Evolutionary conservation across 1,140 invertebrate genomes (phyloP).

Genomic region (Planococcus citri): DNA sequence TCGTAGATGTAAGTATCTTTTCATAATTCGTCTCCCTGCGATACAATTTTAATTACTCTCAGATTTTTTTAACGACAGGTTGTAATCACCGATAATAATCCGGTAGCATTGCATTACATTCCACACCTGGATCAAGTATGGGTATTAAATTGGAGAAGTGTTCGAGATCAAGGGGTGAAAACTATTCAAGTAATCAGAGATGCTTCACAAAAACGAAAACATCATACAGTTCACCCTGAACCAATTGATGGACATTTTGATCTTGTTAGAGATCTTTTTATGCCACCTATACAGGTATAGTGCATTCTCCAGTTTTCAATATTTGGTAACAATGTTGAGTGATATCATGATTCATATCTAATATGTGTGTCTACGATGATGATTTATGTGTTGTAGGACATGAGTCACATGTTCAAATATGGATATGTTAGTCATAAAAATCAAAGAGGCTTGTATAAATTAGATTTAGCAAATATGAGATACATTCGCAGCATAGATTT

Average conservation of each 20-base stretch:
- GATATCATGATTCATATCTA: too few relatives aligned
- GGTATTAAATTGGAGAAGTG: constrained; percentile 58
- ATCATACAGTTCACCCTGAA: constrained; percentile 65
- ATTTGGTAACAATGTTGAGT: too few relatives aligned
- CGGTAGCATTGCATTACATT: constrained; percentile 59
- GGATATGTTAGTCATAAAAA: constrained; percentile 65
- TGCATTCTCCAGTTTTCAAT: too few relatives aligned
- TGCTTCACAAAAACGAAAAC: constrained; percentile 59
- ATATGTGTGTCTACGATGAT: too few relatives aligned
- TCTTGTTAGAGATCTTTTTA: constrained; percentile 55
- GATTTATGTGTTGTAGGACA: constrained; percentile 36
- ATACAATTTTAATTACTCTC: too few relatives aligned
- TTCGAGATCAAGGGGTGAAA: constrained; percentile 47
- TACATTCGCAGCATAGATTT: constrained; percentile 63
- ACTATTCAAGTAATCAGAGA: constrained; percentile 65
- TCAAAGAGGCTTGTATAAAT: constrained; percentile 59
- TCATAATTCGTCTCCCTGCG: too few relatives aligned
- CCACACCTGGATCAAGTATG: constrained; percentile 65
- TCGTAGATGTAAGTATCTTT: constrained; percentile 48
- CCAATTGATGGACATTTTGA: constrained; percentile 69
- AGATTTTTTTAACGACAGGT: too few relatives aligned
- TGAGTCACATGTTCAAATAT: constrained; percentile 53
- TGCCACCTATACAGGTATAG: constrained; percentile 46
- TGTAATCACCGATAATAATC: constrained; percentile 59
- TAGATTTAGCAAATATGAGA: constrained; percentile 60